Evolutionary conservation across 2,797 vertebrate genomes (phyloP).

Genomic region (Spinus pinus): DNA sequence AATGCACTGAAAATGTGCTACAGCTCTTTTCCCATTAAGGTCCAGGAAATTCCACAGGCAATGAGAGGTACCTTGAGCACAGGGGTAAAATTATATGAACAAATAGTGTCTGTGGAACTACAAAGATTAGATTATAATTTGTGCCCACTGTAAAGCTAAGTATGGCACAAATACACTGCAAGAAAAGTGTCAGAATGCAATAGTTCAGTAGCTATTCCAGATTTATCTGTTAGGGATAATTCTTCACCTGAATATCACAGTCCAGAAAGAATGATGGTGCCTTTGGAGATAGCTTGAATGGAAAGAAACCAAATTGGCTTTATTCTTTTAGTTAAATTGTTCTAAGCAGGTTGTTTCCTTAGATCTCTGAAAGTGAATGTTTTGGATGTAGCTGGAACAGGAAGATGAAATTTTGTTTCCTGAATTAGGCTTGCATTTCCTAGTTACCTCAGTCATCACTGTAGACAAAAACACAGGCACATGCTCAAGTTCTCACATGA

Average conservation of each 20-base stretch:
- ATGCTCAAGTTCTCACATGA: conserved; percentile 11
- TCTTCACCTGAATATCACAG: neutral
- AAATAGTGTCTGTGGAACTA: conserved; percentile 5
- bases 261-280: neutral
- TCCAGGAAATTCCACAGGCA: conserved; percentile 35
- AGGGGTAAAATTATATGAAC: neutral
- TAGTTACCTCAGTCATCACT: neutral
- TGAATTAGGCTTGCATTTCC: conserved; percentile 38
- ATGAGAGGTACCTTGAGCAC: neutral
- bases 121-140: neutral
- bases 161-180: neutral
- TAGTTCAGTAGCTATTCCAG: neutral
- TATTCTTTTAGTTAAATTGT: neutral
- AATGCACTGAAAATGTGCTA: conserved; percentile 13
- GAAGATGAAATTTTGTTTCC: neutral
- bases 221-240: neutral
- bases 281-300: neutral
- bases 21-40: conserved; percentile 10
- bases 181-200: neutral
- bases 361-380: neutral
- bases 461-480: conserved; percentile 36
- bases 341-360: neutral
- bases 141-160: neutral
- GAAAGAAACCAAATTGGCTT: neutral
- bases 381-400: neutral